Evolutionary conservation across 2,888 invertebrate species (phyloP).

Genomic region (Cyrtodaria siliqua): DNA sequence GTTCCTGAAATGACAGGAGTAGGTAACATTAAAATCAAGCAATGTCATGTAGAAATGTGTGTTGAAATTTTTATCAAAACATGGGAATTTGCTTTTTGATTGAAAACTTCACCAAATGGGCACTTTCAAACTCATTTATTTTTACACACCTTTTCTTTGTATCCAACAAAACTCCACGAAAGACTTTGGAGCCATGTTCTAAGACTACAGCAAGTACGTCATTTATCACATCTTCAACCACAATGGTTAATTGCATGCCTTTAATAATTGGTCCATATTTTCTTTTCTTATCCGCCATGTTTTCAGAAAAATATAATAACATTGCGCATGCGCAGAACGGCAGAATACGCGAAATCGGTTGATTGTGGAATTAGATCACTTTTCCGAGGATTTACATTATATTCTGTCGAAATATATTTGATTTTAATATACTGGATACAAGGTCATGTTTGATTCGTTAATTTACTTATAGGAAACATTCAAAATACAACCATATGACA

Average conservation of each 20-base stretch:
- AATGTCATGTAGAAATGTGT: neutral
- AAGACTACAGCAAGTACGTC: conserved; percentile 94
- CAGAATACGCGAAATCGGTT: conserved; percentile 24
- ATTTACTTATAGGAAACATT: too few relatives aligned
- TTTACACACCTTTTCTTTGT: conserved; percentile 91
- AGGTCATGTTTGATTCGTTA: too few relatives aligned
- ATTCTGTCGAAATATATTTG: too few relatives aligned
- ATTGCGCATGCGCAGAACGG: conserved; percentile 74
- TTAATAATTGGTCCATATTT: conserved; percentile 77
- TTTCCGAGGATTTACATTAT: neutral
- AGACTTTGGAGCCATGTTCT: conserved; percentile 91
- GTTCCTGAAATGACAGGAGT: conserved; percentile 76
- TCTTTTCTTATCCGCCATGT: conserved; percentile 81
- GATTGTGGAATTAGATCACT: neutral
- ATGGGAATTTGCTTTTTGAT: neutral
- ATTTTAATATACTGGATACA: too few relatives aligned
- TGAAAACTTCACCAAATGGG: neutral
- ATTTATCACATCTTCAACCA: conserved; percentile 92
- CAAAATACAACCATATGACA: too few relatives aligned
- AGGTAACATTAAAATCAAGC: neutral
- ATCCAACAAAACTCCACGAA: conserved; percentile 93
- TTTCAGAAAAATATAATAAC: conserved; percentile 48
- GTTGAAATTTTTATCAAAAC: neutral
- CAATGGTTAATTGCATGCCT: conserved; percentile 91
- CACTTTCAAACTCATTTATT: neutral